A percentile compares a stretch with the other conserved stretches of the same genome.
These are phyloP conservation scores for Willowsia nigromaculata DNA, from an alignment of 2,888 invertebrate genomes.

Conservation along the genomic window DNA sequence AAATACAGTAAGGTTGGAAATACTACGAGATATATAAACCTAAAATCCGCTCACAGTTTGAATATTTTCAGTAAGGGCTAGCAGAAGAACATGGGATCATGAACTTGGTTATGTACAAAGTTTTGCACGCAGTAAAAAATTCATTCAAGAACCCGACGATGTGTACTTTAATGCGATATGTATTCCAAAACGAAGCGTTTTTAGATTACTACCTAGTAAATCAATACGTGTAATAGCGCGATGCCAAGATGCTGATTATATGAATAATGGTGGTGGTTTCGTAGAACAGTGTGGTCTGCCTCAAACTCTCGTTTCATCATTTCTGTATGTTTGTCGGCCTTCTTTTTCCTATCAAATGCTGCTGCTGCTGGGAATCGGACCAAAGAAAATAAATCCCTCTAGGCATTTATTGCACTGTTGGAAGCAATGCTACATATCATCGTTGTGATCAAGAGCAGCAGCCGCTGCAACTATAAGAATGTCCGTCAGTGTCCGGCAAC, in stretches of 20 bases:
- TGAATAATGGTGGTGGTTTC: slow-evolving; percentile 48
- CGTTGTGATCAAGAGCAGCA: neutral
- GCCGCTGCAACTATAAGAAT: neutral
- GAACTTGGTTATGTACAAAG: neutral
- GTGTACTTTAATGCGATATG: neutral
- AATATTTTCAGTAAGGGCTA: too few species aligned
- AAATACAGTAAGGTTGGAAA: neutral
- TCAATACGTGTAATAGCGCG: neutral
- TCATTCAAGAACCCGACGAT: neutral
- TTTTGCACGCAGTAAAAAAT: neutral
- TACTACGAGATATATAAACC: neutral
- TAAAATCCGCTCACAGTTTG: neutral
- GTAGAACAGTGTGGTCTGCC: slow-evolving; percentile 59
- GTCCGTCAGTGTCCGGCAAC: neutral
- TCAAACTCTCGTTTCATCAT: slow-evolving; percentile 38
- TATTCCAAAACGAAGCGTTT: neutral
- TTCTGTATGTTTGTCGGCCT: slow-evolving; percentile 55
- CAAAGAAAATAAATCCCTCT: slow-evolving; percentile 56
- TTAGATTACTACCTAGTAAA: neutral
- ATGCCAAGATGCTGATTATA: slow-evolving; percentile 17
- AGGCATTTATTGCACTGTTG: slow-evolving; percentile 69
- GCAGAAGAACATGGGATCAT: neutral
- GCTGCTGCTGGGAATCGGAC: slow-evolving; percentile 63
- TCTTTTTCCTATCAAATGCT: slow-evolving; percentile 50
- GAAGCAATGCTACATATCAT: slow-evolving; percentile 39